Evolutionary conservation across 1,140 invertebrate genomes (phyloP).

Genomic region (Drosophila willistoni): DNA sequence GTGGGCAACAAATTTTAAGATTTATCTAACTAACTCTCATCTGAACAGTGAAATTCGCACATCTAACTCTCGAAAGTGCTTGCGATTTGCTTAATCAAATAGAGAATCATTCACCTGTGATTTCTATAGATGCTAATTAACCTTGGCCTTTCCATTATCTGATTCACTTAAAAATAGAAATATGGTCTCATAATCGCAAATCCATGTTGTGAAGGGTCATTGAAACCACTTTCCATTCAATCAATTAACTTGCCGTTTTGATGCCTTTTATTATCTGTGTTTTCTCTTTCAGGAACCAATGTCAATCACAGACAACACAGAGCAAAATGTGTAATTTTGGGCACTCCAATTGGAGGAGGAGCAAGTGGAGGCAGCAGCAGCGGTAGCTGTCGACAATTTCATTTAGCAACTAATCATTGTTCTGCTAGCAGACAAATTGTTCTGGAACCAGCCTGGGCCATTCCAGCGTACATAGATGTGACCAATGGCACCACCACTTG

Average conservation of each 20-base stretch:
- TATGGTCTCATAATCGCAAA: background rate
- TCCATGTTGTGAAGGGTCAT: background rate
- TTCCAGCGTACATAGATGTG: conserved; percentile 70
- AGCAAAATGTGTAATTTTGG: conserved; percentile 56
- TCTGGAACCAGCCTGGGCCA: conserved; percentile 50
- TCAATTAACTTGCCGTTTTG: background rate
- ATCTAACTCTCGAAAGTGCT: background rate
- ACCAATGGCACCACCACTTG: conserved; percentile 53
- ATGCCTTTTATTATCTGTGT: background rate
- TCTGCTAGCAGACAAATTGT: conserved; percentile 35
- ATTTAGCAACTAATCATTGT: conserved; percentile 49
- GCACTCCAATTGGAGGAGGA: conserved; percentile 10
- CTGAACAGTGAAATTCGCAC: background rate
- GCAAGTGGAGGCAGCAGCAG: background rate
- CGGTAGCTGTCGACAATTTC: conserved; percentile 42
- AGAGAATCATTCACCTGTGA: conserved; percentile 21
- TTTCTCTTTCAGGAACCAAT: conserved; percentile 40
- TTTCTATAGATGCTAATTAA: conserved; percentile 55
- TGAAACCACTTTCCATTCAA: conserved; percentile 14
- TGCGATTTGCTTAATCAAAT: background rate
- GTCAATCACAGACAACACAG: conserved; percentile 47
- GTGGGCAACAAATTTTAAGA: no score
- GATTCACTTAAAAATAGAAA: background rate
- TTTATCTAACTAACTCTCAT: background rate
- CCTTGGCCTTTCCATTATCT: conserved; percentile 39